Evolutionary conservation across 2,797 vertebrate genomes (phyloP), one percentile per base, ranked within the genome.

Genomic region (Acrocephalus scirpaceus): DNA sequence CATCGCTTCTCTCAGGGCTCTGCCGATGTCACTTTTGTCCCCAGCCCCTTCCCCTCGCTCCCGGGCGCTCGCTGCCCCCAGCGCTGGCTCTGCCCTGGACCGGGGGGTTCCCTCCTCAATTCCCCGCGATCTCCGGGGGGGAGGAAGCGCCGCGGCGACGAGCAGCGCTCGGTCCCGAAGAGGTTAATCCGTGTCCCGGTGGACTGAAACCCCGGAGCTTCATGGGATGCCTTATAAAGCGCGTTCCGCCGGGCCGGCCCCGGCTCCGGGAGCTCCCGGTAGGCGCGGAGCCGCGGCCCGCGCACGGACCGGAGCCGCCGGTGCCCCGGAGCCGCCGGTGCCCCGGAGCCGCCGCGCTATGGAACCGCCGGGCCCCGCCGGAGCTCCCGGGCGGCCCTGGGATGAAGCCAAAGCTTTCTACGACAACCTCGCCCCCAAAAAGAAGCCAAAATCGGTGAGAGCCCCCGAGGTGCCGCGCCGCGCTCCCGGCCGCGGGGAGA

Each of bases 381-480:
- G 65, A 44, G 73, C 9, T 48, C 95, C 85, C 67, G 93, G 47
- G 25, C 62, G 45, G 25, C 92, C 84, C 60, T 97, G 97, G 98
- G 97, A 98, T 21, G 98, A 98, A 73, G 97, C 97, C 90, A 97
- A 97, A 84, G 96, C 96, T 66, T 98, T 98, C 91, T 97, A 97
- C 73, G 97, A 98, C 58, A 98, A 96, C 79, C 96, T 98, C 48
- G 97, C 98, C 44, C 97, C 98, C 84, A 98, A 97, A 95, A 98
- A 98, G 98, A 99, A 98, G 30, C 98, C 99, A 36, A 99, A 98
- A 97, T 97, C 98, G 97, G 99, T 99, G 98, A 99, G 99, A 89
- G 9, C n/a, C 47, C 21, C 54, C 22, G 73, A 12, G 53, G 48
- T 11, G 42, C 61, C 36, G 71, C 15, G 32, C 44, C 19, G 62